Conservation (phyloP, 2,113 vertebrate species). For the Montifringilla adamsi region DNA sequence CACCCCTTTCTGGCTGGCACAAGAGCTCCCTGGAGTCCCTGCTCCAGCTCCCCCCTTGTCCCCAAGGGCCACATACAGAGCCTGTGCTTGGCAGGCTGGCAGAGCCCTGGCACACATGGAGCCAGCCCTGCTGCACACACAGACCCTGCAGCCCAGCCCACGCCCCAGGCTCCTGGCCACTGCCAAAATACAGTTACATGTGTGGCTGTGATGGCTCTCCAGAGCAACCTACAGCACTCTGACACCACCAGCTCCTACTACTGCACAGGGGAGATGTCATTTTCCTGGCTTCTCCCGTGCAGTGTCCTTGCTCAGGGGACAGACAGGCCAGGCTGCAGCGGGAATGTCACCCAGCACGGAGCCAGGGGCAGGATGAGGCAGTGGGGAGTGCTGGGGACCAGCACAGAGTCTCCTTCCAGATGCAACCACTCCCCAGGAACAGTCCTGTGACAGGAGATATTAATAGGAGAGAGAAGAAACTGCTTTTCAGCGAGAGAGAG, state of each 20-base stretch:
- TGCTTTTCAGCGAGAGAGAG: background rate
- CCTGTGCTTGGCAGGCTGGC: background rate
- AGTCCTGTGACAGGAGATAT: background rate
- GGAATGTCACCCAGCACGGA: background rate
- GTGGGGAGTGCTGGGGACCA: accelerated
- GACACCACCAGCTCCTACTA: background rate
- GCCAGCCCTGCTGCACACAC: background rate
- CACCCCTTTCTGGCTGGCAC: background rate
- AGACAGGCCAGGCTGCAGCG: background rate
- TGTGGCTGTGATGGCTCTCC: accelerated
- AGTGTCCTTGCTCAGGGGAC: background rate
- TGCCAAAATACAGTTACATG: background rate
- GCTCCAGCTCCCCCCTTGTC: background rate
- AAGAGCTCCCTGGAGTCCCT: accelerated
- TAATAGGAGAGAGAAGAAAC: slow-evolving; percentile 3
- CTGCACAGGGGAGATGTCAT: accelerated
- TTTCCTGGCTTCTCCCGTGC: background rate
- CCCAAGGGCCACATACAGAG: accelerated
- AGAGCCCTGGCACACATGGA: background rate
- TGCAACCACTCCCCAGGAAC: accelerated
- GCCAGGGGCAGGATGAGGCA: background rate
- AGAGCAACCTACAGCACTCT: accelerated
- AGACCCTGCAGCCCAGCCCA: background rate
- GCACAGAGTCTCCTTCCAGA: background rate
- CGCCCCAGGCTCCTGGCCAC: background rate